phyloP scores from a whole-genome alignment of 2,797 vertebrate species.

The Sitta carolinensis region DNA sequence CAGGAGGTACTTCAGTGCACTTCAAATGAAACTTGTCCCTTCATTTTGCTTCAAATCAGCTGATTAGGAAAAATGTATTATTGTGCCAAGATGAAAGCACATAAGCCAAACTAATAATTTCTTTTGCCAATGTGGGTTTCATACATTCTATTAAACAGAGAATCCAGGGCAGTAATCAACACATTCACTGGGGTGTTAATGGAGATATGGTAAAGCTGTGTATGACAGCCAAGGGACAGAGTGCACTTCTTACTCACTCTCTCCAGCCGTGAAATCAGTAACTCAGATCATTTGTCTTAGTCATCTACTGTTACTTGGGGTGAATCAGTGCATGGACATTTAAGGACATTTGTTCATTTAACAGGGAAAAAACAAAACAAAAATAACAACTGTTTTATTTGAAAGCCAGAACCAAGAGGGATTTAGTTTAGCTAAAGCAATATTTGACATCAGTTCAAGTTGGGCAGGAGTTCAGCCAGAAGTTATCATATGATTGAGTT shows the following conservation, averaged over 20 bases:
- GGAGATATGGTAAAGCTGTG: not conserved
- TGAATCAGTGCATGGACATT: not conserved
- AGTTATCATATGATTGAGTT: constrained; percentile 68
- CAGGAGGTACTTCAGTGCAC: not conserved
- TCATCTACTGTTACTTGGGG: constrained; percentile 16
- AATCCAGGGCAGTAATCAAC: not conserved
- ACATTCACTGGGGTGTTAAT: not conserved
- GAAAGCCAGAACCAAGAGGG: constrained; percentile 18
- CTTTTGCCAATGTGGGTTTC: constrained; percentile 24
- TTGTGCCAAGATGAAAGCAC: constrained; percentile 1
- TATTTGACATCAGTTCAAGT: constrained; percentile 42
- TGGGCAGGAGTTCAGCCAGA: constrained; percentile 60
- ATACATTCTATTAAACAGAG: not conserved
- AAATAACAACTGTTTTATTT: constrained; percentile 49
- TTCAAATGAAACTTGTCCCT: not conserved
- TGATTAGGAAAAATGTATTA: constrained; percentile 9
- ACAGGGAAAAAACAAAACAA: constrained; percentile 23
- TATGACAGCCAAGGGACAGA: constrained; percentile 37
- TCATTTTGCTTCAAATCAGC: constrained; percentile 8
- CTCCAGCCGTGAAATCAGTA: constrained; percentile 37
- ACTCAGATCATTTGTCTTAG: constrained; percentile 30
- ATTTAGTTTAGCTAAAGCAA: constrained; percentile 24
- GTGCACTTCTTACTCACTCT: constrained; percentile 36
- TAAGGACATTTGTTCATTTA: constrained; percentile 43
- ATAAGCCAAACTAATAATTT: not conserved